Evolutionary conservation across 2,113 vertebrate species (phyloP).

Genomic region (Neolamprologus brichardi): DNA sequence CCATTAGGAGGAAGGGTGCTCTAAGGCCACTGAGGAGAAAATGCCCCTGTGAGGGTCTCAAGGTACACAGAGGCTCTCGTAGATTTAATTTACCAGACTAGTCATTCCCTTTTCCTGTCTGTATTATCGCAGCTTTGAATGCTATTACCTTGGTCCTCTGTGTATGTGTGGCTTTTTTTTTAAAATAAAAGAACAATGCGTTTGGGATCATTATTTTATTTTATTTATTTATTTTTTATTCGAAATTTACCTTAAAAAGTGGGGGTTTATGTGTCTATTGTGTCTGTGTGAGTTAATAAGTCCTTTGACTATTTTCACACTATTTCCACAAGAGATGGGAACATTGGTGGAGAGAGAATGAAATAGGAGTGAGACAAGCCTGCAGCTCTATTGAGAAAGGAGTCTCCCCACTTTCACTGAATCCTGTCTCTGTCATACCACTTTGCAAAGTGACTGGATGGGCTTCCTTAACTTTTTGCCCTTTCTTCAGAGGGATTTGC

Average conservation of each 20-base stretch:
- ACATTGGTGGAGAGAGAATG: slow-evolving; percentile 15
- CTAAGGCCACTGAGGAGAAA: slow-evolving; percentile 63
- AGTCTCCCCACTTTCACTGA: slow-evolving; percentile 31
- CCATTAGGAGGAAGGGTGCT: slow-evolving; percentile 73
- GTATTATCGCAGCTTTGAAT: slow-evolving; percentile 47
- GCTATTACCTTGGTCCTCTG: slow-evolving; percentile 14
- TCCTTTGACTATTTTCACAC: neutral
- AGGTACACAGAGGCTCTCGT: slow-evolving; percentile 49
- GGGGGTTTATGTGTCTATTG: neutral
- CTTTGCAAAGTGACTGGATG: slow-evolving; percentile 53
- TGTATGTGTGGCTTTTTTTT: neutral
- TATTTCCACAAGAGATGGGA: slow-evolving; percentile 11
- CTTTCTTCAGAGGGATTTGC: slow-evolving; percentile 62
- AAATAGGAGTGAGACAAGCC: slow-evolving; percentile 7
- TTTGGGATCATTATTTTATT: neutral
- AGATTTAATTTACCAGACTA: slow-evolving; percentile 65
- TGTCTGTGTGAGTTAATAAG: neutral
- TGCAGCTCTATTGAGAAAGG: slow-evolving; percentile 27
- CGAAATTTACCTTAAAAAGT: neutral
- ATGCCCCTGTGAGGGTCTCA: slow-evolving; percentile 59
- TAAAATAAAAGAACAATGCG: slow-evolving; percentile 1
- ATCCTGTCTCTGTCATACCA: slow-evolving; percentile 36
- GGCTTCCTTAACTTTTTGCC: slow-evolving; percentile 64
- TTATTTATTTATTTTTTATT: neutral
- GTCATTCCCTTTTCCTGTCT: slow-evolving; percentile 40